These are phyloP conservation scores for Gila orcuttii DNA, from an alignment of 2,113 vertebrate genomes.

Conservation along the genomic window DNA sequence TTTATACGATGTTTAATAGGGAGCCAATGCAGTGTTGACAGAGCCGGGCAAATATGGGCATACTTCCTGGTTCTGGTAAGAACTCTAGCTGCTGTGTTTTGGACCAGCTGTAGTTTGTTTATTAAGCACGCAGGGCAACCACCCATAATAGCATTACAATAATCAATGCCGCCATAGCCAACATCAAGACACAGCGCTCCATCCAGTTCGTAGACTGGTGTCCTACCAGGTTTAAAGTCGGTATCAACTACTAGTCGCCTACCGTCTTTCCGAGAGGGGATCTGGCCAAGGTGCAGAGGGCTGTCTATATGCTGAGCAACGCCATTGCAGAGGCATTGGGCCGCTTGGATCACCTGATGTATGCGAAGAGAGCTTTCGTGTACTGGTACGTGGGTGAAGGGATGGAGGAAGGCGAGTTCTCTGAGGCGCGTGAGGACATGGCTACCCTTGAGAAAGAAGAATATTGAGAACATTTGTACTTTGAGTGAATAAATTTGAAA, in stretches of 20 bases:
- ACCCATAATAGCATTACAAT: too few species aligned
- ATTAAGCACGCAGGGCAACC: too few species aligned
- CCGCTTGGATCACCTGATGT: conserved; percentile 5
- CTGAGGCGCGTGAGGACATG: background rate
- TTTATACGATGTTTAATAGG: too few species aligned
- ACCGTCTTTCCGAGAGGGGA: background rate
- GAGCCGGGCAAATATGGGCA: too few species aligned
- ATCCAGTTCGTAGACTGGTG: conserved; percentile 6
- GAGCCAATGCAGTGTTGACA: too few species aligned
- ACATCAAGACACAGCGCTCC: background rate
- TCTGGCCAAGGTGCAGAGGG: conserved; percentile 11
- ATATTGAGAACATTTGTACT: background rate
- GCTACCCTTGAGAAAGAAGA: background rate
- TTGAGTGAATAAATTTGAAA: background rate
- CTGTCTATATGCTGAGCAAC: background rate
- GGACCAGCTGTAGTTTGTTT: too few species aligned
- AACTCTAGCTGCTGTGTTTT: too few species aligned
- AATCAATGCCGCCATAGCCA: conserved; percentile 3
- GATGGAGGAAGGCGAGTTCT: conserved; percentile 7
- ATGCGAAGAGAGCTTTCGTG: background rate
- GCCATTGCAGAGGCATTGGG: conserved; percentile 1
- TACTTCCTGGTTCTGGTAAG: too few species aligned
- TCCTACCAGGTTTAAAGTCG: background rate
- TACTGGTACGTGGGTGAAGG: conserved; percentile 2
- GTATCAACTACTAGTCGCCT: background rate